phyloP scores from a whole-genome alignment of 2,888 invertebrate species.

The Acanthacorydalis orientalis region DNA sequence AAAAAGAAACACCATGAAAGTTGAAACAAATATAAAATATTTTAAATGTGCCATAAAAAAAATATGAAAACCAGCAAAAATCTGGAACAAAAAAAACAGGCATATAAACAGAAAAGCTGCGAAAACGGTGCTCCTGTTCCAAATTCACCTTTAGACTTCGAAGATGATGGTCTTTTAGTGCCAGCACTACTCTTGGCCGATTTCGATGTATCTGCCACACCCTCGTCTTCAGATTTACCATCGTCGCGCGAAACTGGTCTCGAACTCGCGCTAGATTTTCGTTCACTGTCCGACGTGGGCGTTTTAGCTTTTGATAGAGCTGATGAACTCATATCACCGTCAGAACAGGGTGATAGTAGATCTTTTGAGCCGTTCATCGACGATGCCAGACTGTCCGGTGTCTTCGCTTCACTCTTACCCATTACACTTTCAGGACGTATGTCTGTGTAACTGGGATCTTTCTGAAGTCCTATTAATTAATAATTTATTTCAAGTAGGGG shows the following conservation, averaged over 20 bases:
- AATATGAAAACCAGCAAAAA: background rate
- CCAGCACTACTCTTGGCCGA: background rate
- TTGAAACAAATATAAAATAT: no score
- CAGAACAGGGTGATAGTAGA: background rate
- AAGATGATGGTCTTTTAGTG: background rate
- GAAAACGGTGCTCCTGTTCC: no score
- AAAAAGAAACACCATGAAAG: no score
- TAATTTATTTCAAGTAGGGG: no score
- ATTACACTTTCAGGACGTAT: no score
- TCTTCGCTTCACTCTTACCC: background rate
- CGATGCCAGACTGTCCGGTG: slow-evolving; percentile 2
- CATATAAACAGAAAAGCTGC: no score
- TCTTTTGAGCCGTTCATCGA: background rate
- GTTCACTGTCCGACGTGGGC: background rate
- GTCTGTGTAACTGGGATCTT: no score
- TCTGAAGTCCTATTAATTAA: no score
- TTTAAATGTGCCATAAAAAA: no score
- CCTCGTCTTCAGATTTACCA: background rate
- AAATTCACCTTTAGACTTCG: slow-evolving; percentile 2
- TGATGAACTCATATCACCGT: background rate
- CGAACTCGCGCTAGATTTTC: background rate
- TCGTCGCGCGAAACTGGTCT: background rate
- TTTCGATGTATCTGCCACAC: background rate
- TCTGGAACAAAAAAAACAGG: no score
- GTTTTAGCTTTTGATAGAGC: background rate